Percentiles rank a stretch among this genome's conserved stretches.
Evolutionary conservation across 2,797 vertebrate species (phyloP).

Genomic region (Coranthus polyacanthus): DNA sequence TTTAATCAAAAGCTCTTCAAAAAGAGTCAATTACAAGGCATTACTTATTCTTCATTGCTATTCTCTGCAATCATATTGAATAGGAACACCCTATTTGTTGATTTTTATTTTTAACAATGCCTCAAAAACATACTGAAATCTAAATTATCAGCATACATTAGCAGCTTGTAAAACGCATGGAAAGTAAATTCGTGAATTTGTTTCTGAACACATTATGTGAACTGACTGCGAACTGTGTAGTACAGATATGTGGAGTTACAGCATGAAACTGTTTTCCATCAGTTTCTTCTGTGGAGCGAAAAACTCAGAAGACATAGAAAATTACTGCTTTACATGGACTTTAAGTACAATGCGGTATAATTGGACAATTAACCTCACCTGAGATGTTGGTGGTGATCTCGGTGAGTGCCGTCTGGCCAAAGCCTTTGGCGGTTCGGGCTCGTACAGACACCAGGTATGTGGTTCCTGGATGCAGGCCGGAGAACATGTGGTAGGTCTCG

Average conservation of each 20-base stretch:
- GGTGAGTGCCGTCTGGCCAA: constrained; percentile 93
- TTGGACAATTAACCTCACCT: constrained; percentile 76
- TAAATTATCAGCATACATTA: background rate
- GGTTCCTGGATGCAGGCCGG: constrained; percentile 94
- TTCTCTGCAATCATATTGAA: background rate
- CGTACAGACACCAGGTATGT: constrained; percentile 96
- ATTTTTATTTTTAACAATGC: background rate
- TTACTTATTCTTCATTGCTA: constrained; percentile 8
- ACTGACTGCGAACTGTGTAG: constrained; percentile 2
- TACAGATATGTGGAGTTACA: no score
- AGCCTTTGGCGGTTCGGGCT: constrained; percentile 93
- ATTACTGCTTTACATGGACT: no score
- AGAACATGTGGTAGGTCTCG: constrained; percentile 97
- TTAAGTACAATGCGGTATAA: no score
- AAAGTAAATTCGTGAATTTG: no score
- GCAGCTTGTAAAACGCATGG: no score
- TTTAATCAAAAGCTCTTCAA: constrained; percentile 50
- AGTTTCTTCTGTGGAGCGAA: no score
- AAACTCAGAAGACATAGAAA: no score
- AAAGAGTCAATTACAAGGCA: constrained; percentile 13
- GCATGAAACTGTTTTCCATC: no score
- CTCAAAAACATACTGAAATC: constrained; percentile 5
- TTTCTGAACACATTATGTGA: no score
- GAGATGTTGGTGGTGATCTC: constrained; percentile 99
- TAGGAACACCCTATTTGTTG: background rate